phyloP scores from a whole-genome alignment of 2,888 invertebrate genomes.

The Osedax frankpressi region DNA sequence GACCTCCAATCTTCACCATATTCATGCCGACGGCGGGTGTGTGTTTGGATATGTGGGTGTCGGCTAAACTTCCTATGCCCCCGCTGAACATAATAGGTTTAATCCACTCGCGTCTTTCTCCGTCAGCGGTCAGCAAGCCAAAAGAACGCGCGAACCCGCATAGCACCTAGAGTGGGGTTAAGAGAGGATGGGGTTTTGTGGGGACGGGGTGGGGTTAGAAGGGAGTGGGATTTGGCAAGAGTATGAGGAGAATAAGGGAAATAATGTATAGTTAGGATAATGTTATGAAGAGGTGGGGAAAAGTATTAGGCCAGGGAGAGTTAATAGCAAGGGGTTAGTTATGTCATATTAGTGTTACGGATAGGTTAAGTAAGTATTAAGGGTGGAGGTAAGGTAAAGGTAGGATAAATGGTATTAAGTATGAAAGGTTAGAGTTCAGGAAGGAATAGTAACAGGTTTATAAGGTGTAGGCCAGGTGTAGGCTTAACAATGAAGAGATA shows the following conservation, averaged over 20 bases:
- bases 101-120: conserved; percentile 73
- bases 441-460: no score
- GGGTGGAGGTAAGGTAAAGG: no score
- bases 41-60: conserved; percentile 64
- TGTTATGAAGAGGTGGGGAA: no score
- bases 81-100: conserved; percentile 99
- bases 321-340: no score
- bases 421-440: no score
- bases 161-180: conserved; percentile 6
- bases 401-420: no score
- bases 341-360: no score
- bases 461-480: no score
- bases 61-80: conserved; percentile 80
- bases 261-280: no score
- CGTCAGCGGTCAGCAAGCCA: conserved; percentile 57
- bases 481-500: no score
- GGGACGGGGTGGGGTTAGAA: background rate
- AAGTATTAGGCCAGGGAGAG: no score
- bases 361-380: no score
- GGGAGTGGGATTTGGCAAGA: background rate
- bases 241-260: background rate
- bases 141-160: conserved; percentile 53
- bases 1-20: conserved; percentile 88
- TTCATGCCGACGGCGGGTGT: conserved; percentile 68
- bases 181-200: background rate